These are phyloP conservation scores for Albula goreensis DNA, from an alignment of 2,113 vertebrate genomes.

Conservation along the genomic window DNA sequence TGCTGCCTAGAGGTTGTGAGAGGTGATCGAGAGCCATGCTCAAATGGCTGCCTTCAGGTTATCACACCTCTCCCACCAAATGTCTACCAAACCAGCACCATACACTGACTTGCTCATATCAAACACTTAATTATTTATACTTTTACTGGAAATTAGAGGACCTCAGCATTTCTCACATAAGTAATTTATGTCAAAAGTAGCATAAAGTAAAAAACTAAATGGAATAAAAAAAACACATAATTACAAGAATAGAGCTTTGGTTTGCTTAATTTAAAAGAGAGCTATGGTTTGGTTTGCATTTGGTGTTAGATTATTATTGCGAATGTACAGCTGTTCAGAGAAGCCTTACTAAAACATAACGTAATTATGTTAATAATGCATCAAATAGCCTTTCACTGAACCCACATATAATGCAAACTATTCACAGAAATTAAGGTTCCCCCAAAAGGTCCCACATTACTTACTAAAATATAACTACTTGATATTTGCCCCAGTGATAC, in stretches of 20 bases:
- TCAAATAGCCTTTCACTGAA: not conserved
- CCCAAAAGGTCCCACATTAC: not conserved
- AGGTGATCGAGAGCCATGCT: constrained; percentile 45
- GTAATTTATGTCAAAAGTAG: too few species aligned
- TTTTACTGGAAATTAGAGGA: not conserved
- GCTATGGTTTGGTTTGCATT: not conserved
- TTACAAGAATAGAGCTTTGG: too few species aligned
- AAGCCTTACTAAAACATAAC: not conserved
- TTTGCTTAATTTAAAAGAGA: not conserved
- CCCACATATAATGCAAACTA: not conserved
- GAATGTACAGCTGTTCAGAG: not conserved
- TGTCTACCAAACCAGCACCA: not conserved
- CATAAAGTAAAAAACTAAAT: too few species aligned
- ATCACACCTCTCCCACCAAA: not conserved
- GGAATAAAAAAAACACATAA: too few species aligned
- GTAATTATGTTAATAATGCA: not conserved
- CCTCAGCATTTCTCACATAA: not conserved
- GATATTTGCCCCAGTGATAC: not conserved
- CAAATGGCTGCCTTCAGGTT: constrained; percentile 46
- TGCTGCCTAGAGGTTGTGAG: constrained; percentile 44
- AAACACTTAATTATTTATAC: not conserved
- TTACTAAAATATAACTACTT: not conserved
- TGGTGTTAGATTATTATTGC: not conserved
- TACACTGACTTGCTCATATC: not conserved
- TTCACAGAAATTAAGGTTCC: not conserved